Conservation (phyloP, 2,113 vertebrate genomes). For the Rhinoderma darwinii region DNA sequence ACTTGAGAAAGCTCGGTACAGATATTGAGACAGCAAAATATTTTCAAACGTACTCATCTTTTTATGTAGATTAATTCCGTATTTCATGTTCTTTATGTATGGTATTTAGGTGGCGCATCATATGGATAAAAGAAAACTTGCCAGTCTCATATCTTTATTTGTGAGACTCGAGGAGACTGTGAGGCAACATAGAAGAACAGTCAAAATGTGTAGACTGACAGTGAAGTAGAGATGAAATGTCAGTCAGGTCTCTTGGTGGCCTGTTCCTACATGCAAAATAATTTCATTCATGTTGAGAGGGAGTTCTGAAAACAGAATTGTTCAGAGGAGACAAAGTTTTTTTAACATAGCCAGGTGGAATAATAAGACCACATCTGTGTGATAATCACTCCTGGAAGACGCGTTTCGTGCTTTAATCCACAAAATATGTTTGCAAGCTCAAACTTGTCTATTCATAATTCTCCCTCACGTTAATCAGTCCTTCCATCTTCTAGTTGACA, state of each 20-base stretch:
- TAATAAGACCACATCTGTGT: conserved; percentile 61
- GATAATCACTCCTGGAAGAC: conserved; percentile 44
- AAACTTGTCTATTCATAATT: conserved; percentile 28
- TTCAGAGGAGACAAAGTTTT: conserved; percentile 63
- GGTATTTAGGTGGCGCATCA: neutral
- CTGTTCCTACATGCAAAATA: conserved; percentile 61
- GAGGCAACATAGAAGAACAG: neutral
- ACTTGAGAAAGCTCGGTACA: too few relatives aligned
- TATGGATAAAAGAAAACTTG: neutral
- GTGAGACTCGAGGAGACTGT: neutral
- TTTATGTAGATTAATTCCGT: neutral
- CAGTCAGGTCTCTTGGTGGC: conserved; percentile 32
- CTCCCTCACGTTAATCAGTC: conserved; percentile 5
- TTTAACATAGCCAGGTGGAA: conserved; percentile 68
- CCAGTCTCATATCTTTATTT: neutral
- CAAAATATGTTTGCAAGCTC: conserved; percentile 4
- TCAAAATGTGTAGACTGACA: neutral
- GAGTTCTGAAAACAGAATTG: conserved; percentile 63
- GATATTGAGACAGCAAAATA: neutral
- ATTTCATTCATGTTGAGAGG: conserved; percentile 50
- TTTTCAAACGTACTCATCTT: neutral
- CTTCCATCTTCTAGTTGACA: conserved; percentile 15
- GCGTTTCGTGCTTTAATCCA: conserved; percentile 22
- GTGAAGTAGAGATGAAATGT: neutral
- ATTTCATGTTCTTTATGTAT: neutral